phyloP scores from a whole-genome alignment of 2,797 vertebrate genomes.

The Sciaenops ocellatus region DNA sequence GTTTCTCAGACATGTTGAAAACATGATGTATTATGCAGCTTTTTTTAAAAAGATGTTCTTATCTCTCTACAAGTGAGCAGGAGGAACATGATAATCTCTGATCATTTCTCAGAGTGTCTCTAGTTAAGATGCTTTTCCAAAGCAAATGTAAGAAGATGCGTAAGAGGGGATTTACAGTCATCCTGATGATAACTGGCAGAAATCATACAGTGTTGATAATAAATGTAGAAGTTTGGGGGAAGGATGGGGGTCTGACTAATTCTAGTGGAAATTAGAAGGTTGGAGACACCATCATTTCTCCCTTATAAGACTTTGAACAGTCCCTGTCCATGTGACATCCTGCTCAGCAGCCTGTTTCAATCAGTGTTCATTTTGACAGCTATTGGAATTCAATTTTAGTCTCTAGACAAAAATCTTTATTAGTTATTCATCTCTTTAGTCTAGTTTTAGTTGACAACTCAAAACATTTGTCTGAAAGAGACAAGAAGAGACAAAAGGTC shows the following conservation, averaged over 20 bases:
- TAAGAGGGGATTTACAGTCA: conserved; percentile 1
- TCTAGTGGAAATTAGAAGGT: no score
- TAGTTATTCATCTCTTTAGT: no score
- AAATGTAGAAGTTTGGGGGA: neutral
- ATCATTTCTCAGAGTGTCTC: neutral
- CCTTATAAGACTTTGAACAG: neutral
- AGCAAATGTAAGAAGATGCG: neutral
- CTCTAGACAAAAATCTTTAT: no score
- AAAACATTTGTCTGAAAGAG: no score
- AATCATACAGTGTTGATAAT: neutral
- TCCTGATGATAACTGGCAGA: neutral
- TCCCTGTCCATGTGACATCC: neutral
- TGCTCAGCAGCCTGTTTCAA: neutral
- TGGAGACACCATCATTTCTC: neutral
- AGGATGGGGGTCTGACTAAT: no score
- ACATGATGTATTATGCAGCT: neutral
- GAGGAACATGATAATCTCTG: conserved; percentile 9
- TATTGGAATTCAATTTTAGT: no score
- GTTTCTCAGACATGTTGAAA: neutral
- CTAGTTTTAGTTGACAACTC: no score
- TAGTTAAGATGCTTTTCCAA: conserved; percentile 27
- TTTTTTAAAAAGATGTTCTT: neutral
- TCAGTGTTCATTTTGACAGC: no score
- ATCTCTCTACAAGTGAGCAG: neutral
- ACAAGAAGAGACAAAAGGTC: no score